Evolutionary conservation across 2,888 invertebrate species (phyloP).

Genomic region (Globia sparganii): DNA sequence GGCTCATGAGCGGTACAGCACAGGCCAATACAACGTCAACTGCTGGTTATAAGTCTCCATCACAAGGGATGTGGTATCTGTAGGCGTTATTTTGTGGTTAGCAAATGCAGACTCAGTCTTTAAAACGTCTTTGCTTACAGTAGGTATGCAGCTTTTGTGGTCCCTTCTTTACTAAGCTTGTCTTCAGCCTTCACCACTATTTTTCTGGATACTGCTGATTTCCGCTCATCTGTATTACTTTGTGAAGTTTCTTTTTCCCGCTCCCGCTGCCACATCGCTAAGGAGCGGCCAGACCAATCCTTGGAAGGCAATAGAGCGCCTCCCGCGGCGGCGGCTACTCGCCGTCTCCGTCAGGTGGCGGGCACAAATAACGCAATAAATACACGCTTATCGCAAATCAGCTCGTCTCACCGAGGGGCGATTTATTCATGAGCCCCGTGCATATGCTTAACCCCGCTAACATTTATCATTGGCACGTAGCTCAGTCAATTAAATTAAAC

Average conservation of each 20-base stretch:
- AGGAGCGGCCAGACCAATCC: constrained; percentile 36
- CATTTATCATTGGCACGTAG: constrained; percentile 88
- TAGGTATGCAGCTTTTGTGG: not conserved
- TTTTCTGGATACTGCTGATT: not conserved
- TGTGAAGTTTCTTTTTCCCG: constrained; percentile 2
- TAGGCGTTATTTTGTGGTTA: not conserved
- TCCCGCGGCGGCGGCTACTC: constrained; percentile 80
- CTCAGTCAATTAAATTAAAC: constrained; percentile 90
- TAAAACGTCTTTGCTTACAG: not conserved
- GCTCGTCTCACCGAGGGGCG: constrained; percentile 86
- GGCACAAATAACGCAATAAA: constrained; percentile 89
- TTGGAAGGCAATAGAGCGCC: constrained; percentile 81
- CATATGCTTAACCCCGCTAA: constrained; percentile 87
- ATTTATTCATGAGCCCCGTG: constrained; percentile 87
- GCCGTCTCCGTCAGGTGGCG: constrained; percentile 74
- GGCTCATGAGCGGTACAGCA: not conserved
- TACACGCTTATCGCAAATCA: constrained; percentile 90
- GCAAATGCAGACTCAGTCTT: not conserved
- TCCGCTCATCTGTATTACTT: not conserved
- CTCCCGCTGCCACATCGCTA: constrained; percentile 4
- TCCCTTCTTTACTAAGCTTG: not conserved
- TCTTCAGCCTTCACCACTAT: not conserved
- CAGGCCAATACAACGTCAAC: not conserved
- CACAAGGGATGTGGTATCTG: not conserved
- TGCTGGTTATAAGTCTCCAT: not conserved